phyloP scores from a whole-genome alignment of 1,140 invertebrate species.

The Calliphora vicina region DNA sequence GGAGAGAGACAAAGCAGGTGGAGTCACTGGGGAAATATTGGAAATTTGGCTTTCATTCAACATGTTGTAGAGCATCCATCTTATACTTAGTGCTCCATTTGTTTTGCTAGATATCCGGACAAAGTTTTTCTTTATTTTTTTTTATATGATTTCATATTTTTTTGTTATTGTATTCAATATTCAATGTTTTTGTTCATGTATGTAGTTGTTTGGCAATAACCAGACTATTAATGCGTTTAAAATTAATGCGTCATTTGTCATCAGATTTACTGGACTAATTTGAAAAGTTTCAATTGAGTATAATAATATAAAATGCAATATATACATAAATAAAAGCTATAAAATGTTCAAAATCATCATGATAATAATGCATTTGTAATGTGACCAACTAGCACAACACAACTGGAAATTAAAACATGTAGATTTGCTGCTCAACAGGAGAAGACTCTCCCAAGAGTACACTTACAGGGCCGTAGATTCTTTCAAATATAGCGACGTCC shows the following conservation, averaged over 20 bases:
- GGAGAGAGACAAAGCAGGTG: no score
- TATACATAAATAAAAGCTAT: no score
- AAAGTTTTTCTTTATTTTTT: neutral
- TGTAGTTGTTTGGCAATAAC: neutral
- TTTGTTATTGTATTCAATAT: neutral
- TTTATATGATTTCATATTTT: neutral
- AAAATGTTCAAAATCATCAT: neutral
- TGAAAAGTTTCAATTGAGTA: neutral
- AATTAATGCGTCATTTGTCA: conserved; percentile 25
- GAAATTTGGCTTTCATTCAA: conserved; percentile 29
- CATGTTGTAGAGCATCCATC: neutral
- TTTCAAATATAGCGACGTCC: no score
- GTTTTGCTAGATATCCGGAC: neutral
- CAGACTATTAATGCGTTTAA: conserved; percentile 29
- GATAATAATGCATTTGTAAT: no score
- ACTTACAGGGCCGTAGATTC: no score
- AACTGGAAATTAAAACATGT: no score
- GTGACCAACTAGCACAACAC: no score
- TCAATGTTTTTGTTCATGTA: conserved; percentile 6
- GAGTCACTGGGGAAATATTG: neutral
- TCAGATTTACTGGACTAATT: conserved; percentile 30
- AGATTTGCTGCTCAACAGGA: no score
- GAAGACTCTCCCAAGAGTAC: no score
- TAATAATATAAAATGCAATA: neutral
- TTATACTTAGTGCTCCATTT: neutral